Conservation (phyloP, 2,113 vertebrate species). For the Microcebus lehilahytsara region DNA sequence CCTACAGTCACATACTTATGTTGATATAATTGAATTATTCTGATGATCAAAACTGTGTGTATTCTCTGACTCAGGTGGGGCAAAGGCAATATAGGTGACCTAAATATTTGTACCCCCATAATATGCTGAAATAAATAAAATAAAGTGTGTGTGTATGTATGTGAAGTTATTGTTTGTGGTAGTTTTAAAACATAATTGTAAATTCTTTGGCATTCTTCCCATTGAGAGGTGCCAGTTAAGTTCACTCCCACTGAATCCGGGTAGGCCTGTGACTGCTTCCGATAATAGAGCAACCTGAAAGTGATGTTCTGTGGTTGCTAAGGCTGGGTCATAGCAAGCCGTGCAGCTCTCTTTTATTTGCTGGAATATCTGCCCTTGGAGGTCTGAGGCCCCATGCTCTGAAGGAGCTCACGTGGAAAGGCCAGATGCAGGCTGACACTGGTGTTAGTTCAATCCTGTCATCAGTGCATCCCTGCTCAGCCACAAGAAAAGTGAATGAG, state of each 20-base stretch:
- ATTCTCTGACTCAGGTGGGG: too few relatives aligned
- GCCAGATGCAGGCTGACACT: rapidly evolving
- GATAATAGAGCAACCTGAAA: not conserved
- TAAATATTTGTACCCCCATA: too few relatives aligned
- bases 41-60: not conserved
- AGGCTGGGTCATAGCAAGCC: not conserved
- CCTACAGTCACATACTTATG: not conserved
- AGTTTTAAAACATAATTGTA: not conserved
- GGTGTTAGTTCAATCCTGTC: not conserved
- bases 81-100: too few relatives aligned
- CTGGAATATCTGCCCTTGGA: not conserved
- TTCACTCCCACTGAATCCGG: not conserved
- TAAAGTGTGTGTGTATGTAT: not conserved
- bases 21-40: not conserved
- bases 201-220: not conserved
- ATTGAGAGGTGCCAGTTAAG: not conserved
- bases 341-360: not conserved
- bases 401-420: not conserved
- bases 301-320: not conserved
- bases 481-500: not conserved
- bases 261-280: not conserved
- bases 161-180: not conserved
- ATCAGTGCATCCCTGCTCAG: not conserved
- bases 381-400: not conserved
- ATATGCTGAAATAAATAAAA: too few relatives aligned